Conservation (phyloP, 64 coral and sea anemone genomes). For the Stylophora pistillata region DNA sequence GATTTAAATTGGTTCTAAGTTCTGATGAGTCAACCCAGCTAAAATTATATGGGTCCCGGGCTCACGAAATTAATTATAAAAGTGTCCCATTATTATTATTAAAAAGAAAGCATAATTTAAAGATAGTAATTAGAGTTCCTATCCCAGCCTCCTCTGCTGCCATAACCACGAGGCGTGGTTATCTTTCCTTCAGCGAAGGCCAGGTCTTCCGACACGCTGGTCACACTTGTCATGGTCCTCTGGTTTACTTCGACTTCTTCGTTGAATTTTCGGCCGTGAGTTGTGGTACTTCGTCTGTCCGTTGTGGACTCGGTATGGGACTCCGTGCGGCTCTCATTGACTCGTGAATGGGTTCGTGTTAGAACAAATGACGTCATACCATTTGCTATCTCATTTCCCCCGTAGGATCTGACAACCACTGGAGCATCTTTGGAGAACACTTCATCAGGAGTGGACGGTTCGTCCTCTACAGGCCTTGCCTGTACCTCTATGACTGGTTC, state of each 20-base stretch:
- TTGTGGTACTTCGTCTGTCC: not conserved
- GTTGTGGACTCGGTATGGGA: not conserved
- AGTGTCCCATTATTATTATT: not conserved
- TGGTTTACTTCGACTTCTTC: conserved; percentile 13
- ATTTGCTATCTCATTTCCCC: not conserved
- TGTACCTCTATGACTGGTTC: conserved; percentile 43
- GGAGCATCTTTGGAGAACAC: conserved; percentile 8
- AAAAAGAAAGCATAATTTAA: not conserved
- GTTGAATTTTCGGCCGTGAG: not conserved
- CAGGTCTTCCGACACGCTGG: conserved; percentile 26
- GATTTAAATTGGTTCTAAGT: too few relatives aligned
- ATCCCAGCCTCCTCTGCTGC: not conserved
- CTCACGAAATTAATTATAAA: not conserved
- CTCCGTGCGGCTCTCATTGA: not conserved
- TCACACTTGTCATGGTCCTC: conserved; percentile 6
- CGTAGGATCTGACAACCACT: not conserved
- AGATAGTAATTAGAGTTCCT: conserved; percentile 17
- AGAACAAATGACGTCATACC: conserved; percentile 5
- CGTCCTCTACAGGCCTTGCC: conserved; percentile 11
- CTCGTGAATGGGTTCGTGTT: not conserved
- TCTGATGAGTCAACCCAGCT: too few relatives aligned
- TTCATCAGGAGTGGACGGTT: not conserved
- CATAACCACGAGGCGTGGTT: not conserved
- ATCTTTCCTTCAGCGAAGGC: conserved; percentile 25
- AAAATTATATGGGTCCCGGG: not conserved